Percentiles rank a stretch among this genome's conserved stretches.
Conservation (phyloP, 2,888 invertebrate species). For the Lasius fuliginosus region DNA sequence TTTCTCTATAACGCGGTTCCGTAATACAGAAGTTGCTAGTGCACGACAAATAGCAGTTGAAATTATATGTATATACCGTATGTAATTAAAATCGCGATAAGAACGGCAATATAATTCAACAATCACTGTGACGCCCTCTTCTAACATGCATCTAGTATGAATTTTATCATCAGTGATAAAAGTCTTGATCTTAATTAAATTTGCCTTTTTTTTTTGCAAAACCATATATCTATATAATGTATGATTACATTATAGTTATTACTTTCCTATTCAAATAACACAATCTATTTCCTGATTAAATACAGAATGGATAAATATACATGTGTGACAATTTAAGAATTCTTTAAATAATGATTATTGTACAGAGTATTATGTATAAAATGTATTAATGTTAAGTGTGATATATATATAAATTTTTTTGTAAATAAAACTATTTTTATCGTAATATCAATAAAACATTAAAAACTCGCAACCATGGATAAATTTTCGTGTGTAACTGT, state of each 20-base stretch:
- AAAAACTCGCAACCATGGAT: background rate
- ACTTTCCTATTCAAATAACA: background rate
- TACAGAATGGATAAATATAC: background rate
- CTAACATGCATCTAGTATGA: background rate
- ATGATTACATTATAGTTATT: slow-evolving; percentile 18
- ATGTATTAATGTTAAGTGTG: background rate
- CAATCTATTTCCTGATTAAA: background rate
- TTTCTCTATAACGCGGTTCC: background rate
- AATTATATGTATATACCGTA: background rate
- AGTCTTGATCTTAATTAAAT: background rate
- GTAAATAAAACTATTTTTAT: slow-evolving; percentile 58
- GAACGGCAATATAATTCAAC: background rate
- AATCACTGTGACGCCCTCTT: background rate
- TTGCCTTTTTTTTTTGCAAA: background rate
- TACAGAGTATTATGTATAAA: slow-evolving; percentile 20
- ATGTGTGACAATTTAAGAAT: background rate
- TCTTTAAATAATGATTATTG: background rate
- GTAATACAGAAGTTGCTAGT: background rate
- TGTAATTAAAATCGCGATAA: background rate
- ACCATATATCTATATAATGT: slow-evolving; percentile 7
- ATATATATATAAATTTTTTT: slow-evolving; percentile 21
- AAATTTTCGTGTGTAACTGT: background rate
- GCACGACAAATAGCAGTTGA: background rate
- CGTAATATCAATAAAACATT: slow-evolving; percentile 22
- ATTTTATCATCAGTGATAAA: background rate